A percentile compares a stretch with the other conserved stretches of the same genome.
Evolutionary conservation across 2,113 vertebrate species (phyloP).

Genomic region (Telmatochromis brachygnathus): DNA sequence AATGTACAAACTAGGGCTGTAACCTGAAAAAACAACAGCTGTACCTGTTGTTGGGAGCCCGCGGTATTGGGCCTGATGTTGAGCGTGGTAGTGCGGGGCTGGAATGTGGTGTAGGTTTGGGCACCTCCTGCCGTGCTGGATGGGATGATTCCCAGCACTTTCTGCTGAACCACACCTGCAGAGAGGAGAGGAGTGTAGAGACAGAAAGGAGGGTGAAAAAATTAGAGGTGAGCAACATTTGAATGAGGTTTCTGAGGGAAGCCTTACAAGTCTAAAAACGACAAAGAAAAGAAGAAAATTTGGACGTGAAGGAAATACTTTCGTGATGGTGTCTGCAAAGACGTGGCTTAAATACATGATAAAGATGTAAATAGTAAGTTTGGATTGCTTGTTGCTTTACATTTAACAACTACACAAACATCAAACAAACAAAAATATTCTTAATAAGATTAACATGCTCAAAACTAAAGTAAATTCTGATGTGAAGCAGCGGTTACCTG

Average conservation of each 20-base stretch:
- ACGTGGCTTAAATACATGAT: neutral
- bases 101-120: constrained; percentile 92
- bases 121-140: constrained; percentile 81
- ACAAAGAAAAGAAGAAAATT: neutral
- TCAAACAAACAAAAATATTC: neutral
- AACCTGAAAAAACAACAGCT: neutral
- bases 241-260: neutral
- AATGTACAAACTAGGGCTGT: neutral
- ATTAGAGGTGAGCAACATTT: neutral
- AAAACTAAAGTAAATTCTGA: constrained; percentile 6
- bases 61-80: constrained; percentile 85
- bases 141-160: constrained; percentile 94
- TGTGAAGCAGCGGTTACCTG: neutral
- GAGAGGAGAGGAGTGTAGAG: neutral
- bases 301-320: neutral
- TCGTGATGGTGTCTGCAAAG: neutral
- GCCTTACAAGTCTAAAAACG: neutral
- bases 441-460: neutral
- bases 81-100: constrained; percentile 87
- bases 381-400: neutral
- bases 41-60: constrained; percentile 77
- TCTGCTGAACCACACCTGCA: constrained; percentile 82
- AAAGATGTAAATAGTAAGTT: neutral
- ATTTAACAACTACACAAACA: neutral
- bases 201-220: neutral